These are phyloP conservation scores for Caenorhabditis elegans DNA, from an alignment of 1,140 invertebrate genomes.

Conservation along the genomic window DNA sequence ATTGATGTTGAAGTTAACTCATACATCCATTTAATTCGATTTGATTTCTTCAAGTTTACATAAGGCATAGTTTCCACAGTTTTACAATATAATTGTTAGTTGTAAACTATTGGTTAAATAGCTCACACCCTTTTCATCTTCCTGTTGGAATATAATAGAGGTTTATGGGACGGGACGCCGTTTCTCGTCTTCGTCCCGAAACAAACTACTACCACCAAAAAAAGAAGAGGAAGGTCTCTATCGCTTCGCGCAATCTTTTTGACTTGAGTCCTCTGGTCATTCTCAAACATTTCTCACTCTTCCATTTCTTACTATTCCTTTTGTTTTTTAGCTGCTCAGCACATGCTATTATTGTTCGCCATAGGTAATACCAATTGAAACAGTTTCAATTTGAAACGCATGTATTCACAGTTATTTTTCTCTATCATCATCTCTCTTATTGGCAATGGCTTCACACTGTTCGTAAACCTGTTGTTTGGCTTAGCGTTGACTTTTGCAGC, in stretches of 20 bases:
- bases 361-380: too few species aligned
- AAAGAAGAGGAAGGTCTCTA: neutral
- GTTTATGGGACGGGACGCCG: neutral
- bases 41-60: too few species aligned
- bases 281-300: neutral
- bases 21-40: too few species aligned
- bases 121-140: neutral
- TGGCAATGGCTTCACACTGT: constrained; percentile 7
- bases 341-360: too few species aligned
- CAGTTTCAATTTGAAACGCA: too few species aligned
- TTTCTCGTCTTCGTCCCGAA: neutral
- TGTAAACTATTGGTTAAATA: too few species aligned
- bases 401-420: neutral
- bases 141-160: neutral
- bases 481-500: constrained; percentile 23
- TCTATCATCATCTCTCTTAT: neutral
- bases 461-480: constrained; percentile 29
- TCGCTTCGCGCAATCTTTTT: constrained; percentile 30
- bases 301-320: neutral
- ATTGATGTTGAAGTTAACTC: too few species aligned
- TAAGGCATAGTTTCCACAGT: too few species aligned
- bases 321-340: neutral
- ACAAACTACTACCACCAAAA: neutral
- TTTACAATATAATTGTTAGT: too few species aligned
- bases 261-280: constrained; percentile 8